These are phyloP conservation scores for Onychorhynchus coronatus DNA, from an alignment of 2,113 vertebrate species.

Conservation along the genomic window DNA sequence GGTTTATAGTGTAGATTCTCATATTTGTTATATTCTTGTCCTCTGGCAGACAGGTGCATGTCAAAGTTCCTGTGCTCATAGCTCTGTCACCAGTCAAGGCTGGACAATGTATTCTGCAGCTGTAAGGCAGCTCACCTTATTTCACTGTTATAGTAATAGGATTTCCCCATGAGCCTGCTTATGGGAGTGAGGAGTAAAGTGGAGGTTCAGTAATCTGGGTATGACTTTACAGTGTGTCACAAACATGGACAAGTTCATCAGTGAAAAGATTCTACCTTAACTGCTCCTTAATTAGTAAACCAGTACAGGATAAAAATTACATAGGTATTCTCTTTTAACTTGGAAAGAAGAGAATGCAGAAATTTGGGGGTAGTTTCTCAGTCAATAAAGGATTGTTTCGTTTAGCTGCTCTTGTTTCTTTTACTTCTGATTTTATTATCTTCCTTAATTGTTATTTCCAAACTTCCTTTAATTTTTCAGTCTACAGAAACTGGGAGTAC, in stretches of 20 bases:
- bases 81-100: background rate
- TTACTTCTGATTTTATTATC: background rate
- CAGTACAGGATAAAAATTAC: background rate
- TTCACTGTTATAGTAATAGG: background rate
- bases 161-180: background rate
- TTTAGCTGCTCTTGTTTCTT: background rate
- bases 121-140: background rate
- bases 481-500: background rate
- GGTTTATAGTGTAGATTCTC: background rate
- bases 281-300: background rate
- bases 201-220: background rate
- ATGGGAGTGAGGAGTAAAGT: background rate
- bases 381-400: background rate
- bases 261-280: background rate
- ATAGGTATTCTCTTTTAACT: background rate
- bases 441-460: background rate
- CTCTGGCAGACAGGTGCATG: background rate
- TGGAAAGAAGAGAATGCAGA: background rate
- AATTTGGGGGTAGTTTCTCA: background rate
- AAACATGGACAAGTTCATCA: background rate
- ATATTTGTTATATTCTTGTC: background rate
- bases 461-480: background rate
- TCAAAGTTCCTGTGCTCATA: background rate
- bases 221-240: background rate
- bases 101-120: background rate